Evolutionary conservation across 2,888 invertebrate species (phyloP), one percentile per base, ranked within the genome.

Genomic region (Neocrepidodera transversa): DNA sequence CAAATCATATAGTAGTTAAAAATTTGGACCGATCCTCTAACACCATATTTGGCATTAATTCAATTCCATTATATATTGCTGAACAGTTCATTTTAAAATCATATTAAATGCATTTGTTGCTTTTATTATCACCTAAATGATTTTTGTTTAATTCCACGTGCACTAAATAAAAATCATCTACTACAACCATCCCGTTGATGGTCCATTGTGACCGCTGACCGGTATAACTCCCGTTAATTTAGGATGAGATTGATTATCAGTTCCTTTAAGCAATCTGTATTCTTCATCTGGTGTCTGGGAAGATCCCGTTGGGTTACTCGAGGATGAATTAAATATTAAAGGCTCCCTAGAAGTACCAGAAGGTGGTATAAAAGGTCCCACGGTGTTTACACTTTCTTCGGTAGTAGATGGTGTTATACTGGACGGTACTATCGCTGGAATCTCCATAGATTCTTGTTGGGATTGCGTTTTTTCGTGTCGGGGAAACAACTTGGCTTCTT

Each of bases 161-260:
- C n/a, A n/a, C n/a, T n/a, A n/a, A n/a, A n/a, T n/a, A n/a, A n/a
- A n/a, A n/a, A n/a, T n/a, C n/a, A n/a, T n/a, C n/a, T n/a, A 42
- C 59, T 79, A 79, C 68, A 79, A 85, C 90, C 89, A 89, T 68
- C 89, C 89, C 48, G 87, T 83, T 63, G 87, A 85, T 63, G 87
- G 85, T 73, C 86, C 85, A 77, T 86, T 87, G 80, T 89, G 89
- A 1, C 89, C 89, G 78, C 87, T 87, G 71, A 90, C 83, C 68
- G 89, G 89, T 75, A 90, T 89, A 64, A 90, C 87, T 65, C 89
- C 89, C 11, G 89, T 86, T 71, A 90, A 82, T 75, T 87, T 85
- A 67, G 87, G 86, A 71, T 86, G 79, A 14, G 70, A 70, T 20
- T 87, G 85, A 10, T 68, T 64, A 54, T 66, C 64, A 20, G 53